Base-by-base conservation (phyloP, 2,888 invertebrate species). In the Drosophila fungiperda region DNA sequence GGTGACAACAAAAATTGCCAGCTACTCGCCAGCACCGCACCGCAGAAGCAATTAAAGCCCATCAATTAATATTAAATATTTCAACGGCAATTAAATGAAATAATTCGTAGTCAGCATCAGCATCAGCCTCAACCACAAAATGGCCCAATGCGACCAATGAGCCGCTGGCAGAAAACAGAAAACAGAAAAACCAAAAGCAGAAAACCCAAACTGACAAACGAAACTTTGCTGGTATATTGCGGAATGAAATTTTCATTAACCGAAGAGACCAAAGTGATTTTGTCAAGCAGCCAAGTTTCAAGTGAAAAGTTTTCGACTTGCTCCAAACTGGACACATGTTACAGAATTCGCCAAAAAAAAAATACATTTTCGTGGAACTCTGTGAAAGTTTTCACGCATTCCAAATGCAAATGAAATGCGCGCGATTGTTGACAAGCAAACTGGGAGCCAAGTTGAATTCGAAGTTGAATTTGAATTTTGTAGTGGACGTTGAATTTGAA, bases 11-110 rank as follows among this genome's bases (percentile, higher is more conserved):
- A 52, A 52, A 35, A 48, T 32, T 50, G 42, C 15, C 48, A 32
- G 52, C 32, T 12, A 17, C 35, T 53, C 60, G 54, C 49, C 42
- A 35, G 20, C n/a, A 35, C n/a, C 35, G 40, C 7, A 40, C 77
- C 66, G 50, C 76, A 70, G 60, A 67, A 64, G 83, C 89, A 86
- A 86, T 89, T 83, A 87, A 90, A 83, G 87, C 55, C 76, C 90
- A 89, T 87, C 80, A 89, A 87, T 89, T 90, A 90, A 90, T 89
- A 87, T 86, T 90, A 87, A 87, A 87, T 90, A 89, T 90, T 87
- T 90, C 77, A 84, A 72, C 78, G 78, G 83, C 80, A 89, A 79
- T 89, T 89, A 90, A 87, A 87, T 83, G 73, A 76, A 76, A 81
- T 88, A 79, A 80, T 82, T 85, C 75, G 68, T 62, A 69, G 87